Conservation (phyloP, 2,113 vertebrate species). For the Sarotherodon lohbergeri region DNA sequence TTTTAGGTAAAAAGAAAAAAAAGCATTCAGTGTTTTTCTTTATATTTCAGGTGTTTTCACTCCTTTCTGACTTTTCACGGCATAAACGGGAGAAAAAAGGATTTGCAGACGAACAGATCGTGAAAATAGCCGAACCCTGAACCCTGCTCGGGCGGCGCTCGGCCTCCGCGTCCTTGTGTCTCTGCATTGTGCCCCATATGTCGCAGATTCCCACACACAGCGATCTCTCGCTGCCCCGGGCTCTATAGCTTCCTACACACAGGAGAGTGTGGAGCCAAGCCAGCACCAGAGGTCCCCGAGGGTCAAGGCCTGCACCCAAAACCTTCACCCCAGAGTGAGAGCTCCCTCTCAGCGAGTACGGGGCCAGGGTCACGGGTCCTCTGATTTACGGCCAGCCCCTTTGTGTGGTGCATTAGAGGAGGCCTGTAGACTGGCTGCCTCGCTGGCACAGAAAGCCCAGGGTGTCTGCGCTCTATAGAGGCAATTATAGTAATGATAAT, state of each 20-base stretch:
- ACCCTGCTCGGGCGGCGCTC: not conserved
- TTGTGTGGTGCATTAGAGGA: constrained; percentile 43
- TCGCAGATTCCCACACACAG: constrained; percentile 75
- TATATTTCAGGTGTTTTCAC: not conserved
- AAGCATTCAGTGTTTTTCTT: not conserved
- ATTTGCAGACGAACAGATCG: not conserved
- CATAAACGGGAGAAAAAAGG: not conserved
- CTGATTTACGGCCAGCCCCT: constrained; percentile 62
- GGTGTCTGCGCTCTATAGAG: constrained; percentile 46
- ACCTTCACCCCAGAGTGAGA: constrained; percentile 49
- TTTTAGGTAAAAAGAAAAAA: not conserved
- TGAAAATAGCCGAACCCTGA: not conserved
- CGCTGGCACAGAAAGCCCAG: constrained; percentile 14
- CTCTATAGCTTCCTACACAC: constrained; percentile 49
- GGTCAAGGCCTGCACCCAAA: constrained; percentile 65
- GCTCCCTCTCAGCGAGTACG: constrained; percentile 53
- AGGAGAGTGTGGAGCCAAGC: constrained; percentile 50
- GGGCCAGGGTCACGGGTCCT: constrained; percentile 60
- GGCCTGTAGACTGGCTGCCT: constrained; percentile 24
- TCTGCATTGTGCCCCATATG: constrained; percentile 58
- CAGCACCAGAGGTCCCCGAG: constrained; percentile 52
- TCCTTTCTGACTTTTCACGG: not conserved
- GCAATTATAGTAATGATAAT: constrained; percentile 61
- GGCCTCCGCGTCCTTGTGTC: not conserved
- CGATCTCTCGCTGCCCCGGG: constrained; percentile 26